Conservation (phyloP, 2,888 invertebrate species). For the Pristionchus entomophagus region DNA sequence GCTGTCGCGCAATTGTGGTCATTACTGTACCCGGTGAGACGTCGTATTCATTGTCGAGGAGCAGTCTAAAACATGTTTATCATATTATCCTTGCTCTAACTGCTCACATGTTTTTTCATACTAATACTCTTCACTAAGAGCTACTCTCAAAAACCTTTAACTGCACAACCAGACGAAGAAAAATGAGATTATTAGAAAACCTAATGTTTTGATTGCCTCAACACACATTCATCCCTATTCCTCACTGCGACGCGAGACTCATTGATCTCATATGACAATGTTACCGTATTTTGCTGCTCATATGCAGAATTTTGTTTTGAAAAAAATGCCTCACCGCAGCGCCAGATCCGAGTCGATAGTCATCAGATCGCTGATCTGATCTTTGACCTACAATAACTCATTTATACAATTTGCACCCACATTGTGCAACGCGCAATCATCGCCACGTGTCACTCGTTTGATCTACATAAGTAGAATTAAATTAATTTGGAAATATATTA, state of each 20-base stretch:
- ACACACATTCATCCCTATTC: too few species aligned
- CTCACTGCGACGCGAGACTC: too few species aligned
- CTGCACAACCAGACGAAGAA: too few species aligned
- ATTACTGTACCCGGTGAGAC: constrained; percentile 70
- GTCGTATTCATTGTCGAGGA: constrained; percentile 73
- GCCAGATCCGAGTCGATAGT: constrained; percentile 72
- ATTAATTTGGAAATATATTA: background rate
- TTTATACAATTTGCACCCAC: background rate
- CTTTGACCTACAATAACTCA: constrained; percentile 64
- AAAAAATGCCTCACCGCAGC: constrained; percentile 52
- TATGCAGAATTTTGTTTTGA: background rate
- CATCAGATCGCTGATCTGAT: constrained; percentile 74
- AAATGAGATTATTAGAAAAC: too few species aligned
- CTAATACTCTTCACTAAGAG: background rate
- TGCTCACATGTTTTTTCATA: background rate
- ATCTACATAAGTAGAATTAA: background rate
- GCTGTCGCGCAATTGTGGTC: constrained; percentile 69
- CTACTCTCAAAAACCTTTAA: background rate
- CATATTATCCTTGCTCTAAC: background rate
- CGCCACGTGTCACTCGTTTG: background rate
- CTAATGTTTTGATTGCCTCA: too few species aligned
- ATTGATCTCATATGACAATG: too few species aligned
- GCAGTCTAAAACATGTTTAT: constrained; percentile 56
- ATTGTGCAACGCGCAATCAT: too few species aligned
- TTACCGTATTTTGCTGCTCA: background rate